A percentile compares a stretch with the other conserved stretches of the same genome.
Evolutionary conservation across 2,888 invertebrate genomes (phyloP).

Genomic region (Bombyx huttoni): DNA sequence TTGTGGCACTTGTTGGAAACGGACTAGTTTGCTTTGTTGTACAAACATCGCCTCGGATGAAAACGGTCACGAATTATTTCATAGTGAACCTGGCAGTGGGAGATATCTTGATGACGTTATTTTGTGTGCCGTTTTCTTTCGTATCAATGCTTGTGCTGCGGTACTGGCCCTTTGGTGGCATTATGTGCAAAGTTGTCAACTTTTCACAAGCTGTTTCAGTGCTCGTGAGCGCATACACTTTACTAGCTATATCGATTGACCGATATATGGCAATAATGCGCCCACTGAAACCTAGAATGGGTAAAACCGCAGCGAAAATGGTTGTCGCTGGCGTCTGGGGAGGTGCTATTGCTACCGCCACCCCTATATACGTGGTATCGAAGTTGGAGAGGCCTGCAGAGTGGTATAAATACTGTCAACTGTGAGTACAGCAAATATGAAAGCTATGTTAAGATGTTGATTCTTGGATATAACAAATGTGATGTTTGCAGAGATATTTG

Average conservation of each 20-base stretch:
- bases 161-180: constrained; percentile 90
- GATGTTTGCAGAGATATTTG: constrained; percentile 76
- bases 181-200: constrained; percentile 87
- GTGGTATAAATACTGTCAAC: constrained; percentile 76
- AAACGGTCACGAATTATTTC: constrained; percentile 93
- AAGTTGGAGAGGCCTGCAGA: constrained; percentile 73
- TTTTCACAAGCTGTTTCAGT: constrained; percentile 87
- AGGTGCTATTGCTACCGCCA: constrained; percentile 82
- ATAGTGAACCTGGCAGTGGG: constrained; percentile 91
- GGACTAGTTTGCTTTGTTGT: constrained; percentile 90
- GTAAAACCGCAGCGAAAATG: constrained; percentile 77
- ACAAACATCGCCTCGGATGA: constrained; percentile 86
- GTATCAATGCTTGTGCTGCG: constrained; percentile 83
- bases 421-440: constrained; percentile 58
- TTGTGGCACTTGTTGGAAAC: constrained; percentile 81
- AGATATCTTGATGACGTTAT: constrained; percentile 90
- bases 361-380: constrained; percentile 85
- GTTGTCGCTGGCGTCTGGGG: constrained; percentile 82
- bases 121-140: constrained; percentile 93
- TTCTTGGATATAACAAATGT: no score
- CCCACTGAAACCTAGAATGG: constrained; percentile 86
- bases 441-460: not conserved
- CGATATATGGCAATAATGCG: constrained; percentile 94
- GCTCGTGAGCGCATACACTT: constrained; percentile 89
- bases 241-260: constrained; percentile 92